A percentile compares a stretch with the other conserved stretches of the same genome.
Conservation (phyloP, 1,140 invertebrate genomes). For the Drosophila nasuta region DNA sequence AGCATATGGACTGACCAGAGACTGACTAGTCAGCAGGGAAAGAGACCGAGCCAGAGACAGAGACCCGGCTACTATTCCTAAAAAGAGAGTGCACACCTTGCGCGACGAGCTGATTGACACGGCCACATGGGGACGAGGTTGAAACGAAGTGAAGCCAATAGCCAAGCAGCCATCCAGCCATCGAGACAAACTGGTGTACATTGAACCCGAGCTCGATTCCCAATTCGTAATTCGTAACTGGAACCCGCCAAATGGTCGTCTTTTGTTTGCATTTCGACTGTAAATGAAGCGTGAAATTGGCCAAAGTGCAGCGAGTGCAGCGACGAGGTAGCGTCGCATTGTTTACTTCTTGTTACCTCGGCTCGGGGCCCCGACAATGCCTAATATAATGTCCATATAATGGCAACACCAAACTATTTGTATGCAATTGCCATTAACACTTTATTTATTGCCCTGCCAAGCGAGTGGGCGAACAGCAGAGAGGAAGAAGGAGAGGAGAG, state of each 20-base stretch:
- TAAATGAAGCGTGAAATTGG: constrained; percentile 84
- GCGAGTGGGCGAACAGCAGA: constrained; percentile 16
- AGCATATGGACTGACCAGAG: too few relatives aligned
- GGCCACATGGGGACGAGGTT: constrained; percentile 71
- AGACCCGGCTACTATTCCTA: constrained; percentile 7
- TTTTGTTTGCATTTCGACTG: constrained; percentile 79
- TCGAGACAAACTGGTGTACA: constrained; percentile 61
- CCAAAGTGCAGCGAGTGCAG: constrained; percentile 71
- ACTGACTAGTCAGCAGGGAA: too few relatives aligned
- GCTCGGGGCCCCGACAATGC: constrained; percentile 57
- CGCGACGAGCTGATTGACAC: constrained; percentile 82
- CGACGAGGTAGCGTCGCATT: constrained; percentile 66
- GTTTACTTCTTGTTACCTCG: constrained; percentile 77
- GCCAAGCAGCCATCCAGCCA: constrained; percentile 15
- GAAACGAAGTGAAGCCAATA: constrained; percentile 23
- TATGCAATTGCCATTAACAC: constrained; percentile 84
- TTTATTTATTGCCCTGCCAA: constrained; percentile 76
- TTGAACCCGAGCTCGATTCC: constrained; percentile 71
- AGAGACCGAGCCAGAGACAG: constrained; percentile 28
- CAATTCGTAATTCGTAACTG: neutral
- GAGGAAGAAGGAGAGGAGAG: neutral
- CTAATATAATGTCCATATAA: constrained; percentile 68
- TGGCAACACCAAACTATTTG: constrained; percentile 82
- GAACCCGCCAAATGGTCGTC: constrained; percentile 65
- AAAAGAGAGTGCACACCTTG: constrained; percentile 72